Evolutionary conservation across 30 jellyfish, hydroid and myxozoan species (phyloP).

Genomic region (Pseudorhiza aurosa): DNA sequence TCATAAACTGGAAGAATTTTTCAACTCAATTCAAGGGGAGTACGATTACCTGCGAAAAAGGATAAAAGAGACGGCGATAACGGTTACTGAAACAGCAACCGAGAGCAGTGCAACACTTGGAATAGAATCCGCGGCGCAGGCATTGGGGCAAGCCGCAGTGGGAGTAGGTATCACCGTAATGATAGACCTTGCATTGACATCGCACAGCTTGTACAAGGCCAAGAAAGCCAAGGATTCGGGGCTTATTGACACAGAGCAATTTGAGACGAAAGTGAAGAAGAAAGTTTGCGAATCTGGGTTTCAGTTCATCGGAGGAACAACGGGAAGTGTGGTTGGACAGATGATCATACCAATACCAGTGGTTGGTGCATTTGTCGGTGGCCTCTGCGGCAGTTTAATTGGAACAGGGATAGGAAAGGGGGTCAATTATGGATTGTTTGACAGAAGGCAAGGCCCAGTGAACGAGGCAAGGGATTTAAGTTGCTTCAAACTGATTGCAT

Average conservation of each 20-base stretch:
- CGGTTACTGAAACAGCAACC: constrained; percentile 93
- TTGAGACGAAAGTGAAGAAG: constrained; percentile 74
- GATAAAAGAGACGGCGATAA: constrained; percentile 80
- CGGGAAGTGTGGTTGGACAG: constrained; percentile 98
- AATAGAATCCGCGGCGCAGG: constrained; percentile 98
- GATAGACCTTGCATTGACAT: constrained; percentile 92
- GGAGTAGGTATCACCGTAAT: constrained; percentile 87
- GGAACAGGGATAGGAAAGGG: constrained; percentile 98
- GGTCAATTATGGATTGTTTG: constrained; percentile 89
- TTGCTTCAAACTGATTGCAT: constrained; percentile 5
- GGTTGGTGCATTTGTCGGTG: constrained; percentile 98
- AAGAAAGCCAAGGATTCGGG: constrained; percentile 88
- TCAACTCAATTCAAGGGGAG: constrained; percentile 17
- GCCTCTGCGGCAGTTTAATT: constrained; percentile 95
- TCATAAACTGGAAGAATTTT: constrained; percentile 47
- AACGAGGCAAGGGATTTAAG: not conserved
- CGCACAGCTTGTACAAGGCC: constrained; percentile 88
- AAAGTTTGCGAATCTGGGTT: constrained; percentile 96
- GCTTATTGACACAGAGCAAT: constrained; percentile 74
- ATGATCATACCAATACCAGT: constrained; percentile 93
- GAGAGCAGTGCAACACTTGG: constrained; percentile 97
- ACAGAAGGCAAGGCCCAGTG: constrained; percentile 5
- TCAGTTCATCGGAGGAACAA: constrained; percentile 98
- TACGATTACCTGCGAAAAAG: constrained; percentile 55
- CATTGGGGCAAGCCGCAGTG: constrained; percentile 88